Base-by-base conservation (phyloP, 2,797 vertebrate genomes). In the Crenichthys baileyi region DNA sequence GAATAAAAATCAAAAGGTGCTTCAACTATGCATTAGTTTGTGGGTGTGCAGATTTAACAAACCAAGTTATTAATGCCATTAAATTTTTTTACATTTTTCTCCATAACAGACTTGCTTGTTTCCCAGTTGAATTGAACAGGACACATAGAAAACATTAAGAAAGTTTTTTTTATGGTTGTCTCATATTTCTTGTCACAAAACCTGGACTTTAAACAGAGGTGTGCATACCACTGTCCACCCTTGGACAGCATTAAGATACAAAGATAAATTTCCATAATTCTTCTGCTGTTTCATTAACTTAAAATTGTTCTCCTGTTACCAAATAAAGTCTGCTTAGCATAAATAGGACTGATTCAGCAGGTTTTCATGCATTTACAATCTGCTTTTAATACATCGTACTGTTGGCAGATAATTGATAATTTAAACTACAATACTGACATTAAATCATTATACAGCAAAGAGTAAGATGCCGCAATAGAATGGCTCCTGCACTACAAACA, bases 381-480 rank as follows among this genome's bases (percentile, higher is more conserved):
- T 71, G 50, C 29, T 60, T 24, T 20, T 72, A 67, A 79, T 83
- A 72, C 50, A 79, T 63, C 51, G 72, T 70, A 80, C 44, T 75
- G 68, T 55, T 63, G 55, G 79, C 70, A 80, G 29, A 85, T 84
- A 13, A 44, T 78, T 79, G 75, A 70, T 79, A 82, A 63, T 79
- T 50, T 76, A 68, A 82, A 79, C 73, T 88, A 84, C 84, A 77
- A 68, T 77, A 79, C 77, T 85, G 15, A 73, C 24, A 85, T 76
- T 74, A 73, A 72, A 92, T 91, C 80, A 85, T 91, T 95, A 95
- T 94, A 97, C 95, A 79, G 44, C 61, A 77, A 71, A 83, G 24
- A 85, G 74, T 77, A 51, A 75, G 85, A 95, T 95, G 96, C 95
- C 95, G 93, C 87, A 87, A 86, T 94, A 90, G 91, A 94, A 95